Evolutionary conservation across 2,113 vertebrate genomes (phyloP), one percentile per base, ranked within the genome.

Genomic region (Chrysochloris asiatica): DNA sequence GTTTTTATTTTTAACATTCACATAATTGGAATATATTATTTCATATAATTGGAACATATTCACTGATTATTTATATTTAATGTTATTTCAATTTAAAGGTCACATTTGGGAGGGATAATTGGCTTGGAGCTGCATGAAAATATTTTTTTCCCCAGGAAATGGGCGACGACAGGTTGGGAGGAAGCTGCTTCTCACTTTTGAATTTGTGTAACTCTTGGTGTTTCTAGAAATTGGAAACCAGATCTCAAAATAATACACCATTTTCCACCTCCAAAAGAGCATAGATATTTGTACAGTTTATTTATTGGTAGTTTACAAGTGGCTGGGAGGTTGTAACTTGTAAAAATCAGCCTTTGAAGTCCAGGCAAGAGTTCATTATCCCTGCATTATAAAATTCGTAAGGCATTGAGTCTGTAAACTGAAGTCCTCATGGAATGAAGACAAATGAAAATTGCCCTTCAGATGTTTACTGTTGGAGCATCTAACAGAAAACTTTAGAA

Each of bases 161-260:
- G 28, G 5, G 28, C 67, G 19, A 72, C 47, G 90, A 24, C 30
- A 80, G n/a, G 69, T 5, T 72, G 26, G 45, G 10, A 90, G 36
- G 69, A 56, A 77, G 4, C 11, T 72, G 1, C 30, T 69, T 61
- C 7, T 93, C 28, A n/a, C n/a, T n/a, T 78, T 50, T 94, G 83
- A 83, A 92, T 86, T 83, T 79, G 45, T 7, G 7, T 72, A 78
- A 7, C 50, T 90, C 8, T 82, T 48, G n/a, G 8, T 79, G 10
- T 72, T 92, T 79, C 80, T 89, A 79, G 88, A 93, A 92, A 13
- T 54, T 91, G 22, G 72, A 85, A 90, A 75, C 4, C n/a, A 90
- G 87, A 79, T 33, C n/a, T 54, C 33, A 89, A 81, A 89, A 16
- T 26, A 83, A 48, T 81, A 47, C 22, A 88, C 28, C 6, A 76